These are phyloP conservation scores for Lycocerus yunnanus DNA, from an alignment of 2,888 invertebrate species.

Conservation along the genomic window DNA sequence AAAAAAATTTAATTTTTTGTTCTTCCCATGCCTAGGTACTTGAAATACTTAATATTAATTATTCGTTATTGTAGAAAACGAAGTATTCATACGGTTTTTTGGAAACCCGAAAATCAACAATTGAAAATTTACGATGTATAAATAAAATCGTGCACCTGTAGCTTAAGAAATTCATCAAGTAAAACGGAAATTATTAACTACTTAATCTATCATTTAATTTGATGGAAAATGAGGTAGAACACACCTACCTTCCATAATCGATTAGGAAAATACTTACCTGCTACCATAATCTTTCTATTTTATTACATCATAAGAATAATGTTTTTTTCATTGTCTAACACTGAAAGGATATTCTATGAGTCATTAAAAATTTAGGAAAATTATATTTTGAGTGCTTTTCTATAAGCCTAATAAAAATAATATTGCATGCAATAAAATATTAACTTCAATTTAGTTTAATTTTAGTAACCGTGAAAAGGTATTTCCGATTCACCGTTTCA, in stretches of 20 bases:
- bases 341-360: too few species aligned
- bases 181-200: neutral
- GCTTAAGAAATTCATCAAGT: neutral
- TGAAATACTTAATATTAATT: too few species aligned
- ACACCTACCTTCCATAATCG: neutral
- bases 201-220: neutral
- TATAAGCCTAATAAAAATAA: neutral
- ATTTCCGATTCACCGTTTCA: neutral
- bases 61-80: too few species aligned
- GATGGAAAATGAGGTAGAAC: neutral
- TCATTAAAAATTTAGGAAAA: neutral
- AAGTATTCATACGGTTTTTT: neutral
- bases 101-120: neutral
- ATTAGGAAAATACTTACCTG: neutral
- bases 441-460: neutral
- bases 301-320: too few species aligned
- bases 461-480: neutral
- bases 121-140: neutral
- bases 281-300: neutral
- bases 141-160: neutral
- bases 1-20: too few species aligned
- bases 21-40: too few species aligned
- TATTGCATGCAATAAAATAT: neutral
- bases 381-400: neutral
- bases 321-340: too few species aligned